These are phyloP conservation scores for Gymnodraco acuticeps DNA, from an alignment of 2,797 vertebrate genomes.

Conservation along the genomic window DNA sequence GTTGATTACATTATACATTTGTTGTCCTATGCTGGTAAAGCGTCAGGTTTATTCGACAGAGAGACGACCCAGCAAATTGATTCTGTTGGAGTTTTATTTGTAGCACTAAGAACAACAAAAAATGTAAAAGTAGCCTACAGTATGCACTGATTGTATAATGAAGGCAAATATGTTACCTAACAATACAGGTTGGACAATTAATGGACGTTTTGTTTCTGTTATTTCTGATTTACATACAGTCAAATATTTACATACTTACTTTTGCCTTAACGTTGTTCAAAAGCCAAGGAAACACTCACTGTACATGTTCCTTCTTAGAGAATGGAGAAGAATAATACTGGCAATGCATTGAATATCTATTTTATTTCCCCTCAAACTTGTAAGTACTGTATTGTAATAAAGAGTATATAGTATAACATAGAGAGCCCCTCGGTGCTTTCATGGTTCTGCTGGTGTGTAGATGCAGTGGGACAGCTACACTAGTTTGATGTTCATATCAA, in stretches of 20 bases:
- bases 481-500: slow-evolving; percentile 67
- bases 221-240: slow-evolving; percentile 49
- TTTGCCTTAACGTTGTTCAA: slow-evolving; percentile 80
- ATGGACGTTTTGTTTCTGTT: slow-evolving; percentile 33
- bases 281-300: slow-evolving; percentile 77
- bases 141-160: slow-evolving; percentile 63
- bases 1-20: slow-evolving; percentile 36
- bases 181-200: slow-evolving; percentile 30
- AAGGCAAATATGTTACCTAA: slow-evolving; percentile 47
- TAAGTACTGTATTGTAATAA: slow-evolving; percentile 81
- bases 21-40: slow-evolving; percentile 28
- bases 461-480: slow-evolving; percentile 50
- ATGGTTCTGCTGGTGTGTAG: slow-evolving; percentile 56
- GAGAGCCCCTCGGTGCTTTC: slow-evolving; percentile 62
- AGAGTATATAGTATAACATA: slow-evolving; percentile 68
- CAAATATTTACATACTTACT: slow-evolving; percentile 61
- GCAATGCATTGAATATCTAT: slow-evolving; percentile 57
- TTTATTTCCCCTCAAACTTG: slow-evolving; percentile 66
- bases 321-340: slow-evolving; percentile 43
- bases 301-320: slow-evolving; percentile 56
- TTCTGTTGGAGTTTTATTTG: slow-evolving; percentile 60
- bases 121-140: slow-evolving; percentile 60
- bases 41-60: slow-evolving; percentile 26
- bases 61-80: slow-evolving; percentile 28
- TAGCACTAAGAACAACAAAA: slow-evolving; percentile 64